These are phyloP conservation scores for Corella eumyota DNA, from an alignment of 23 tunicate genomes.

Conservation along the genomic window DNA sequence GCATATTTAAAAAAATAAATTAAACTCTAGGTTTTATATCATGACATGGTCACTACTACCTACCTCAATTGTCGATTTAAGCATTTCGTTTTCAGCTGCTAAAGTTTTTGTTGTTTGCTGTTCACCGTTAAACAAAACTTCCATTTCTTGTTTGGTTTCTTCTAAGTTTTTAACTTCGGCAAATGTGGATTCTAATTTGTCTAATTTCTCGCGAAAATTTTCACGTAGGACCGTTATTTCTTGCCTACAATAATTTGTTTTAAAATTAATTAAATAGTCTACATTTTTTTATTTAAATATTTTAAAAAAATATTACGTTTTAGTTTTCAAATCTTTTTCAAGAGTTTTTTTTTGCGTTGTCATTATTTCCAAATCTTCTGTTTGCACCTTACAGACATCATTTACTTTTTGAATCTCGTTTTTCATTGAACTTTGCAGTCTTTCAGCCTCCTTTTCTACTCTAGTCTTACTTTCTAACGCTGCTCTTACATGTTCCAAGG, in stretches of 20 bases:
- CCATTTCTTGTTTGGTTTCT: constrained; percentile 3
- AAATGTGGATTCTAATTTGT: neutral
- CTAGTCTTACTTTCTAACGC: constrained; percentile 16
- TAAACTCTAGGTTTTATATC: no score
- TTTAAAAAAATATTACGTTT: constrained; percentile 7
- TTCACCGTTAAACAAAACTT: constrained; percentile 2
- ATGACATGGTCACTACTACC: no score
- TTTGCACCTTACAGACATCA: neutral
- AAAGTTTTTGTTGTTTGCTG: constrained; percentile 2
- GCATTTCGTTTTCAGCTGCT: constrained; percentile 10
- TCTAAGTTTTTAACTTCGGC: neutral
- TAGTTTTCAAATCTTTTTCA: neutral
- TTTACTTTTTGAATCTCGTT: neutral
- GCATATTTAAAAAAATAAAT: no score
- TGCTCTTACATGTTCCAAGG: constrained; percentile 15
- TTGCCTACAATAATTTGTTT: no score
- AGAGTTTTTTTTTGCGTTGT: neutral
- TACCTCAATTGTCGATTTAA: constrained; percentile 14
- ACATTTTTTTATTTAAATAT: no score
- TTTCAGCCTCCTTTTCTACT: constrained; percentile 12
- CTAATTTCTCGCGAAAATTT: constrained; percentile 1
- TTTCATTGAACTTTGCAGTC: neutral
- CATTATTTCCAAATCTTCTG: neutral
- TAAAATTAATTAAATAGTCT: no score
- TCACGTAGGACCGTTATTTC: neutral